A percentile compares a stretch with the other conserved stretches of the same genome.
These are phyloP conservation scores for Parelbella ahira DNA, from an alignment of 2,888 invertebrate species.

Conservation along the genomic window DNA sequence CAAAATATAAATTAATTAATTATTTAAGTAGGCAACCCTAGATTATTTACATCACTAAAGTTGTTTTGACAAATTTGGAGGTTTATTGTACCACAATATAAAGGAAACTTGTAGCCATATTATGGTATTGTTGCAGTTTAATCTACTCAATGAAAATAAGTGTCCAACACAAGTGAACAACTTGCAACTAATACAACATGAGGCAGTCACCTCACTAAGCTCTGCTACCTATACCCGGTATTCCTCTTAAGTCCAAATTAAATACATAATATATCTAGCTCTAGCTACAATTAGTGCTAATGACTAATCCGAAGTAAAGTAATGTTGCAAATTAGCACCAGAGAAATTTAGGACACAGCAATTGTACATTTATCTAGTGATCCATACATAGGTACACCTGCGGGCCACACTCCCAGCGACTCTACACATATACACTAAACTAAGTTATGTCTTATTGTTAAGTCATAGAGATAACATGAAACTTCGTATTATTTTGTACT, in stretches of 20 bases:
- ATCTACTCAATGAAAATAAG: slow-evolving; percentile 15
- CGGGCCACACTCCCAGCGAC: slow-evolving; percentile 3
- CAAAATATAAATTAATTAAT: too few relatives aligned
- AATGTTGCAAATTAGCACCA: slow-evolving; percentile 62
- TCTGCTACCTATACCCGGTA: slow-evolving; percentile 36
- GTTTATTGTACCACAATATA: too few relatives aligned
- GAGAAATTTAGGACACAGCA: slow-evolving; percentile 52
- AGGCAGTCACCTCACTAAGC: slow-evolving; percentile 30
- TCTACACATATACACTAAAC: slow-evolving; percentile 12
- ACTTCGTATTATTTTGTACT: slow-evolving; percentile 23
- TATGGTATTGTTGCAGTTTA: too few relatives aligned
- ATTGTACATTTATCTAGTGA: slow-evolving; percentile 37
- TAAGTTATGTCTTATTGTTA: slow-evolving; percentile 5
- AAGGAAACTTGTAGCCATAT: too few relatives aligned
- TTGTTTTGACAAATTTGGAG: too few relatives aligned
- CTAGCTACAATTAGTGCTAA: slow-evolving; percentile 34
- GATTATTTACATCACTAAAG: too few relatives aligned
- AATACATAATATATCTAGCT: slow-evolving; percentile 28
- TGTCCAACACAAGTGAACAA: background rate
- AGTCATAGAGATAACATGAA: slow-evolving; percentile 11
- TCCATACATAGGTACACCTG: slow-evolving; percentile 1
- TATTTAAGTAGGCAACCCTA: too few relatives aligned
- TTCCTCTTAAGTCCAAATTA: slow-evolving; percentile 31
- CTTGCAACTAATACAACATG: background rate
- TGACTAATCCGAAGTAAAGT: slow-evolving; percentile 35